Evolutionary conservation across 2,797 vertebrate species (phyloP).

Genomic region (Phataginus tetradactyla): DNA sequence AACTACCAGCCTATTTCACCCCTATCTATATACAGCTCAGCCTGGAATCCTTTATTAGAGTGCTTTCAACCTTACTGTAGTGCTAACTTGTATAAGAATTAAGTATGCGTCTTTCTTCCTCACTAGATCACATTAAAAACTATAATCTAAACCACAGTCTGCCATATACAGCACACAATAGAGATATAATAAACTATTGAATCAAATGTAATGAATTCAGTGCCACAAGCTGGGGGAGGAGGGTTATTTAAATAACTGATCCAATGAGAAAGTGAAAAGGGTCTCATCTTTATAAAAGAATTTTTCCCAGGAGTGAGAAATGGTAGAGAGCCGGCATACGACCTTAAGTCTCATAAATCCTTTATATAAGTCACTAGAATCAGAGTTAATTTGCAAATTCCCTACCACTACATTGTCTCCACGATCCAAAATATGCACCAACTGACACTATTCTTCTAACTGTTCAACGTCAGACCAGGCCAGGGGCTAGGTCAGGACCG

Average conservation of each 20-base stretch:
- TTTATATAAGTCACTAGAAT: background rate
- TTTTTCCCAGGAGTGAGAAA: background rate
- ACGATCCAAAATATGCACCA: rapidly evolving
- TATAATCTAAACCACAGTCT: background rate
- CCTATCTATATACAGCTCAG: background rate
- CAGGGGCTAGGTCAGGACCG: background rate
- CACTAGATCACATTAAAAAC: background rate
- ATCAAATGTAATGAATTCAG: background rate
- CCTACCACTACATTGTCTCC: background rate
- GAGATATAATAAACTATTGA: background rate
- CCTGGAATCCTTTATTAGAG: background rate
- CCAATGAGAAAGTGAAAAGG: background rate
- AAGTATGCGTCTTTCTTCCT: background rate
- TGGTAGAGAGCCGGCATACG: background rate
- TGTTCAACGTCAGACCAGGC: background rate
- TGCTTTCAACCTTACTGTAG: background rate
- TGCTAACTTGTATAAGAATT: background rate
- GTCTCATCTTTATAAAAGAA: background rate
- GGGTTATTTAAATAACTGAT: background rate
- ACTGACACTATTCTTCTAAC: too few species aligned
- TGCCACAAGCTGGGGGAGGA: background rate
- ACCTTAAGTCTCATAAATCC: background rate
- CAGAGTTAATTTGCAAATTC: background rate
- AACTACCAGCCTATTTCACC: background rate
- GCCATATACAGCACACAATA: background rate